Evolutionary conservation across 2,113 vertebrate species (phyloP), one percentile per base, ranked within the genome.

Genomic region (Pelecanus crispus): DNA sequence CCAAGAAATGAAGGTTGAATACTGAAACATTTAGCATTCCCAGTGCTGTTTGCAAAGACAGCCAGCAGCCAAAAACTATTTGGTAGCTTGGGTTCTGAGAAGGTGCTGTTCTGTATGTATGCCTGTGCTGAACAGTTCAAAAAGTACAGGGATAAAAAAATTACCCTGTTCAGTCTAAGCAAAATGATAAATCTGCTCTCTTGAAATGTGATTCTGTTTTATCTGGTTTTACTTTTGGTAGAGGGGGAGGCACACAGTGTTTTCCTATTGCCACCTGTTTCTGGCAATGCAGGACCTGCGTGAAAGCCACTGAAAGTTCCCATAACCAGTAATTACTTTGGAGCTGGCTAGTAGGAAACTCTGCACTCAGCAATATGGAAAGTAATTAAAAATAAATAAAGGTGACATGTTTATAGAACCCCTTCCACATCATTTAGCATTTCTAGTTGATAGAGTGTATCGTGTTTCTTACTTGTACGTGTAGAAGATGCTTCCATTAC

Each of bases 331-430:
- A 84, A 96, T 71, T 74, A 58, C 44, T 68, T 86, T 53, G 56
- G 34, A 44, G 90, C 24, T 74, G 2, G 0, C 52, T 56, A 52
- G 31, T 29, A 82, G 68, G 77, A 87, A 87, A 65, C 73, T 74
- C 72, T 59, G 38, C 32, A 77, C 22, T 92, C 81, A 92, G 81
- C 70, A 70, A 26, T 61, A 36, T 34, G 59, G 53, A 50, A 77
- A 66, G 31, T n/a, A 91, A 82, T 86, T 50, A 87, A 81, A 92
- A 87, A 75, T 68, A 94, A 94, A 91, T 36, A 45, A 91, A 82
- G 17, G 31, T 52, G 45, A 47, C 16, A 2, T 80, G n/a, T 45
- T 91, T 82, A 62, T 28, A 70, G 59, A 88, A 38, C 29, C 34
- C 40, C 83, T 95, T 77, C 49, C 73, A 44, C 1, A 0, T 77